These are phyloP conservation scores for Xylocopa sonorina DNA, from an alignment of 1,140 invertebrate species.

Conservation along the genomic window DNA sequence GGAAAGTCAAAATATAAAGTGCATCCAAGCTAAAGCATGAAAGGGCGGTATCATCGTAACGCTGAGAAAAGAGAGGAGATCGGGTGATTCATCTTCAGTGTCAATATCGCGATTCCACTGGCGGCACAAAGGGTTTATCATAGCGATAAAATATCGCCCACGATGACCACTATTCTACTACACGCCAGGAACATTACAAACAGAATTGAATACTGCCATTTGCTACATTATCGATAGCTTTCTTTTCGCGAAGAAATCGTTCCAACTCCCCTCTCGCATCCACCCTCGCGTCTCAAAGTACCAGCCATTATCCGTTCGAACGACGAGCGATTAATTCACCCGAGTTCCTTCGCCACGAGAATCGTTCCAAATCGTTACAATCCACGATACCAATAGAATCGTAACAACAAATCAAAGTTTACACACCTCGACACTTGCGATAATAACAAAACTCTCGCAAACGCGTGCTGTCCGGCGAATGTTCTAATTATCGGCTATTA, in stretches of 20 bases:
- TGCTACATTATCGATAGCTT: neutral
- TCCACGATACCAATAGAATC: too few relatives aligned
- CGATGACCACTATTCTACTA: neutral
- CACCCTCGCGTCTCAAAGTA: too few relatives aligned
- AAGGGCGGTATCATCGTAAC: neutral
- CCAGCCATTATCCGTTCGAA: neutral
- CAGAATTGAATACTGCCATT: neutral
- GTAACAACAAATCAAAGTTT: too few relatives aligned
- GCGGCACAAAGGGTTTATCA: neutral
- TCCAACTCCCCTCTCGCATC: too few relatives aligned
- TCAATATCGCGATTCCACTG: neutral
- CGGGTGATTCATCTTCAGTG: constrained; percentile 7
- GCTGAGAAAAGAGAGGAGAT: neutral
- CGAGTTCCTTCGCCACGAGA: neutral
- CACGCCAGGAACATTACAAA: neutral
- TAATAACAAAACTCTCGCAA: too few relatives aligned
- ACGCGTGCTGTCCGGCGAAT: too few relatives aligned
- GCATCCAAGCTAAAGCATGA: constrained; percentile 6
- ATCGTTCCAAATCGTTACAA: neutral
- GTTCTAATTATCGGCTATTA: too few relatives aligned
- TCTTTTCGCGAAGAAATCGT: too few relatives aligned
- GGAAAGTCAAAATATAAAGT: constrained; percentile 29
- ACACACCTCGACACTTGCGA: too few relatives aligned
- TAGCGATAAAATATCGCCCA: neutral
- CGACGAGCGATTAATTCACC: neutral